Percentiles rank a stretch among this genome's conserved stretches.
phyloP scores from a whole-genome alignment of 2,113 vertebrate genomes.

The Tretioscincus oriximinensis region DNA sequence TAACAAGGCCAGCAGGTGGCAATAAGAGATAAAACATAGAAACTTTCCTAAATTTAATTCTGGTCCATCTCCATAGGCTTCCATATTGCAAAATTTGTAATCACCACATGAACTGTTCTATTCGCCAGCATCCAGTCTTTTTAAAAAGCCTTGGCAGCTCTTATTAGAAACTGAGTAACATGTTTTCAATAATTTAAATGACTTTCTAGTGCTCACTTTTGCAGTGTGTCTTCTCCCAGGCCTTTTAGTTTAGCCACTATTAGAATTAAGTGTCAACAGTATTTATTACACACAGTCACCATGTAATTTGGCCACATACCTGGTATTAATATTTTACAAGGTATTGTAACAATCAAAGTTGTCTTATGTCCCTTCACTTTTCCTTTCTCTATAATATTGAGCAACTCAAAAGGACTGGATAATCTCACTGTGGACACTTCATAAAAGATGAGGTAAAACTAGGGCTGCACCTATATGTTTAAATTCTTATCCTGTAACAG shows the following conservation, averaged over 20 bases:
- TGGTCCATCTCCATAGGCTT: not conserved
- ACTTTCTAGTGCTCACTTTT: rapidly evolving
- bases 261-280: not conserved
- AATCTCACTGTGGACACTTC: not conserved
- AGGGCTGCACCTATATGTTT: not conserved
- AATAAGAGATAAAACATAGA: slow-evolving; percentile 47
- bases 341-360: not conserved
- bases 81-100: slow-evolving; percentile 22
- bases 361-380: not conserved
- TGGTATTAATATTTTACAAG: not conserved
- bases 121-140: slow-evolving; percentile 1
- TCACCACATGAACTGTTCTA: not conserved
- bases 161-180: slow-evolving; percentile 2
- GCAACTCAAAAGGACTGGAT: rapidly evolving
- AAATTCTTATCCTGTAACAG: too few relatives aligned
- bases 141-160: slow-evolving; percentile 21
- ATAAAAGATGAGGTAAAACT: not conserved
- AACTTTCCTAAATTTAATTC: not conserved
- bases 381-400: not conserved
- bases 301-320: not conserved
- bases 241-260: not conserved
- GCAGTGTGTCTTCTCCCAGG: rapidly evolving
- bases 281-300: not conserved
- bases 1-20: slow-evolving; percentile 57
- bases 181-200: not conserved